Percentiles rank a stretch among this genome's conserved stretches.
Conservation (phyloP, 1,140 invertebrate genomes). For the Papilio helenus region DNA sequence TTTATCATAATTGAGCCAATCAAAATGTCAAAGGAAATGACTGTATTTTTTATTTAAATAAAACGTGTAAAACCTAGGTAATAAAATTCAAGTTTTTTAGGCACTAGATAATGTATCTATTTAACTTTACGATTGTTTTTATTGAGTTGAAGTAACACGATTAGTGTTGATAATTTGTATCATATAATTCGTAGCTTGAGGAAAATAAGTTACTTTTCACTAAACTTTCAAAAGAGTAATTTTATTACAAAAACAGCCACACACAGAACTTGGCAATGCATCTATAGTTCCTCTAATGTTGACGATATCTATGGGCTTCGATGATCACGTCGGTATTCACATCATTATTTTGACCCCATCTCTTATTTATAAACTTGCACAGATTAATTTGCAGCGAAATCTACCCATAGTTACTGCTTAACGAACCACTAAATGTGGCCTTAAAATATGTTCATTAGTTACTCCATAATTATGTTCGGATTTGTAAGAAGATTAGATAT, state of each 20-base stretch:
- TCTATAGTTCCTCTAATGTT: no score
- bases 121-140: slow-evolving; percentile 16
- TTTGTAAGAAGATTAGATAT: neutral
- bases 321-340: no score
- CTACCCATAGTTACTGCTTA: no score
- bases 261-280: no score
- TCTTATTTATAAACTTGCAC: no score
- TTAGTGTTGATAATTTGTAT: neutral
- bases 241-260: no score
- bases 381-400: no score
- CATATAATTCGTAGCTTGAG: neutral
- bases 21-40: slow-evolving; percentile 25
- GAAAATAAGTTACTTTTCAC: neutral
- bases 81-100: slow-evolving; percentile 18
- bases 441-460: neutral
- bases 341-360: no score
- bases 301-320: no score
- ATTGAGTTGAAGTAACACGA: slow-evolving; percentile 4
- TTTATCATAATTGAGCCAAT: neutral
- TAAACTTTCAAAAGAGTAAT: no score
- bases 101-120: neutral
- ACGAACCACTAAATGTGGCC: no score
- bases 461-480: neutral
- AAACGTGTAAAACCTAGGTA: neutral
- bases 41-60: neutral